Percentiles rank a stretch among this genome's conserved stretches.
These are phyloP conservation scores for Gorsachius goisagi DNA, from an alignment of 2,113 vertebrate genomes.

Conservation along the genomic window DNA sequence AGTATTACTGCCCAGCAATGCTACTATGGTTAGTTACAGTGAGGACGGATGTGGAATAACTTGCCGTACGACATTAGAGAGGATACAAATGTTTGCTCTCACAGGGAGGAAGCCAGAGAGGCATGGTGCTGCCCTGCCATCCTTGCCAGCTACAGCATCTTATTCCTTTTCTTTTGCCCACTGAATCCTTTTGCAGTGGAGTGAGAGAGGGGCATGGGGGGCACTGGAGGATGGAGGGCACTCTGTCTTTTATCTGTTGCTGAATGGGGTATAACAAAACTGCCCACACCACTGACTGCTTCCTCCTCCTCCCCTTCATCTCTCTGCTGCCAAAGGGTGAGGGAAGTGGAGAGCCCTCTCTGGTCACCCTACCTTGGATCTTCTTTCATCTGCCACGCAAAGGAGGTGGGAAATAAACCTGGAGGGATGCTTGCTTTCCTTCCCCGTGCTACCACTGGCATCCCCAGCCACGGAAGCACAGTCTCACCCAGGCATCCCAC, in stretches of 20 bases:
- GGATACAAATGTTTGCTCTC: slow-evolving; percentile 22
- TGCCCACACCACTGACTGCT: accelerated
- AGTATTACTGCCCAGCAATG: slow-evolving; percentile 23
- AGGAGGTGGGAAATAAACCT: neutral
- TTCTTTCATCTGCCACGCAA: neutral
- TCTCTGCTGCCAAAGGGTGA: neutral
- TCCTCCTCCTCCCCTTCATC: neutral
- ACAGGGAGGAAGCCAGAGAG: neutral
- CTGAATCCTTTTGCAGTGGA: neutral
- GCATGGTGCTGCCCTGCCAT: neutral
- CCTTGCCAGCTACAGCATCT: neutral
- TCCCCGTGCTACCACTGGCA: neutral
- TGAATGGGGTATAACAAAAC: neutral
- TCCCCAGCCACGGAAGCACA: accelerated
- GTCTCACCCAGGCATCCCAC: accelerated
- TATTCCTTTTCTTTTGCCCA: neutral
- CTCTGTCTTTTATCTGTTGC: neutral
- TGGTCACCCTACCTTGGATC: neutral
- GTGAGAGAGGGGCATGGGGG: accelerated
- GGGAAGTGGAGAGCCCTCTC: neutral
- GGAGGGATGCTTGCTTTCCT: neutral
- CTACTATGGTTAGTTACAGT: slow-evolving; percentile 23
- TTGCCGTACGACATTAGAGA: neutral
- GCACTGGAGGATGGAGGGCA: neutral
- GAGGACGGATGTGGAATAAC: neutral